Evolutionary conservation across 2,888 invertebrate genomes (phyloP), one percentile per base, ranked within the genome.

Genomic region (Biston stratarius): DNA sequence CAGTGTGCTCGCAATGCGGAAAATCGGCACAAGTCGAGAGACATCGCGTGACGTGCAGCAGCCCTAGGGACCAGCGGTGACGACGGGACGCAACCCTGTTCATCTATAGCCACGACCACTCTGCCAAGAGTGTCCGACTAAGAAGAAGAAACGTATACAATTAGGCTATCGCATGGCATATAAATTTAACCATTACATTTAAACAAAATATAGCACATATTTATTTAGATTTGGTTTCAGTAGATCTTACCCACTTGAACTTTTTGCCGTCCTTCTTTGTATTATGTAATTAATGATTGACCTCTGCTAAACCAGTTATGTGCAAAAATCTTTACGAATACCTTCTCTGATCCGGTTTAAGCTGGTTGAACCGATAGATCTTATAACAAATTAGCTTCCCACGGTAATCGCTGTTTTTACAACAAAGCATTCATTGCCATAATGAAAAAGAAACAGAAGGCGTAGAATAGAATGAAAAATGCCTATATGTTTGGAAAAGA

Each of bases 221-320:
- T 14, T 14, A 14, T 45, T 45, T 45, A 14, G 0, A 8, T 45
- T 45, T 14, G 45, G 11, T 9, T 36, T 36, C 36, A 5, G 5
- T 6, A 12, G 6, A n/a, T n/a, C 7, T n/a, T 34, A 14, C 0
- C 8, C 8, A 6, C 5, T 15, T 47, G 15, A 9, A 1, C 14
- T 14, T 14, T 47, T 47, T 47, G 34, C n/a, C 12, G 34, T 52
- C 5, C 5, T 38, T 40, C 47, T 38, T 57, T 38, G 51, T 34
- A 12, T 52, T 64, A 49, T 42, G 61, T 49, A 56, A 65, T 44
- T 24, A 51, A 47, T 56, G 44, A 45, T 45, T 57, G 57, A 66
- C 40, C 57, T 57, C 24, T 15, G n/a, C 10, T 14, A 45, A 45
- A 49, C 34, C 33, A 9, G 44, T 60, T 61, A 36, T 40, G 10